Percentiles rank a stretch among this genome's conserved stretches.
These are phyloP conservation scores for Popillia japonica DNA, from an alignment of 1,140 invertebrate species.

Conservation along the genomic window DNA sequence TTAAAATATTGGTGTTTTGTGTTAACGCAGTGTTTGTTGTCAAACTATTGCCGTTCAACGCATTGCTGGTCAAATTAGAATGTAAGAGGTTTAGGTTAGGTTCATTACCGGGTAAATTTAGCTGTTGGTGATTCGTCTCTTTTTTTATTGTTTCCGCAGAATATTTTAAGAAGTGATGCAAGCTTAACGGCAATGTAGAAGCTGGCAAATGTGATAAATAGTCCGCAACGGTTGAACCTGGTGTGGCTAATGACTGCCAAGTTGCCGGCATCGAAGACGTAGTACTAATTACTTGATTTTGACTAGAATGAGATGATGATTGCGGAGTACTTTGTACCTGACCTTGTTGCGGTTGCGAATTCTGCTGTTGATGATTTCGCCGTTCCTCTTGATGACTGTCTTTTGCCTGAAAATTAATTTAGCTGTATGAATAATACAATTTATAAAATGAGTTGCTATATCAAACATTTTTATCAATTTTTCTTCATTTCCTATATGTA, in stretches of 20 bases:
- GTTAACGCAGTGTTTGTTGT: slow-evolving; percentile 53
- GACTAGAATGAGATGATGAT: slow-evolving; percentile 49
- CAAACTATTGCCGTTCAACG: slow-evolving; percentile 40
- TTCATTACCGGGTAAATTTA: slow-evolving; percentile 53
- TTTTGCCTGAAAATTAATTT: slow-evolving; percentile 38
- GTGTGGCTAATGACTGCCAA: slow-evolving; percentile 80
- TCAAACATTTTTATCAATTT: too few species aligned
- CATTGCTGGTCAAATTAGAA: slow-evolving; percentile 41
- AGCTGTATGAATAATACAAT: not conserved
- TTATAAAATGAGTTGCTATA: too few species aligned
- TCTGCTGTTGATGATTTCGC: slow-evolving; percentile 50
- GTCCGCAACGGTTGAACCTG: slow-evolving; percentile 80
- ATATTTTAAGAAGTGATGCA: slow-evolving; percentile 86
- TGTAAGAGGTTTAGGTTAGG: slow-evolving; percentile 51
- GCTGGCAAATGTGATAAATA: slow-evolving; percentile 79
- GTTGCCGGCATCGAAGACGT: slow-evolving; percentile 50
- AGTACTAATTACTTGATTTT: slow-evolving; percentile 40
- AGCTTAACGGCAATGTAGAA: slow-evolving; percentile 76
- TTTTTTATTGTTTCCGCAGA: slow-evolving; percentile 81
- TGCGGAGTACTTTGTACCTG: slow-evolving; percentile 41
- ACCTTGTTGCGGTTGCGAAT: slow-evolving; percentile 43
- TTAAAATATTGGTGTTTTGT: slow-evolving; percentile 51
- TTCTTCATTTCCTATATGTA: too few species aligned
- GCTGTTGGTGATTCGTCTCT: slow-evolving; percentile 62
- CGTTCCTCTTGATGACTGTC: slow-evolving; percentile 45